Evolutionary conservation across 2,797 vertebrate genomes (phyloP), one percentile per base, ranked within the genome.

Genomic region (Chaetodon trifasciatus): DNA sequence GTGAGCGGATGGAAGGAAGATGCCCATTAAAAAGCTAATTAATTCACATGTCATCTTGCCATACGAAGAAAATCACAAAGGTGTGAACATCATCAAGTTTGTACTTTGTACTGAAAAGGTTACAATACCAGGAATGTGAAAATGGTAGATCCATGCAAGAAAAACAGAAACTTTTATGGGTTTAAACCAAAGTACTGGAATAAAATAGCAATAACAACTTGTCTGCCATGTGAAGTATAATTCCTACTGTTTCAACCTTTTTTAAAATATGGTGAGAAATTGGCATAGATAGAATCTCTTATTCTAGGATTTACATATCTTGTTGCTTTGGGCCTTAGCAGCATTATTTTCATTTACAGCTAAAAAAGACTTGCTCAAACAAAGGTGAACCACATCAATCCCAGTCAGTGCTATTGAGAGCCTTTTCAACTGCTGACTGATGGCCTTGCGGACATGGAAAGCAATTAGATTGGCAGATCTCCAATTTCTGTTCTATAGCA

Each of bases 381-480:
- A 63, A 61, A 82, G 74, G 80, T 78, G 66, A 83, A 35, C 11
- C 46, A 62, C 24, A 5, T 63, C 78, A 50, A 74, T 58, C 46
- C n/a, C 47, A 69, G 61, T 67, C 77, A 87, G 80, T 71, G 86
- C 55, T 67, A 83, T 66, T 70, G 52, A 84, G 72, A 88, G 82
- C 65, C 68, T 74, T 85, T 84, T 75, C 72, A 78, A 73, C 81
- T 77, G 76, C 21, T 83, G 83, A 91, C 78, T 76, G 78, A 91
- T 89, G 71, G 74, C 57, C 49, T 76, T 57, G 81, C 70, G 83
- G 91, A 87, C 85, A 80, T 70, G 35, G 70, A 58, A 84, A 79
- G 78, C 82, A 91, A 90, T 92, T 88, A 81, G 79, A 83, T 56
- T 87, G 89, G 83, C 79, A 78, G 73, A 63, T 60, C 76, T 91